Evolutionary conservation across 2,113 vertebrate genomes (phyloP), one percentile per base, ranked within the genome.

Genomic region (Zapornia atra): DNA sequence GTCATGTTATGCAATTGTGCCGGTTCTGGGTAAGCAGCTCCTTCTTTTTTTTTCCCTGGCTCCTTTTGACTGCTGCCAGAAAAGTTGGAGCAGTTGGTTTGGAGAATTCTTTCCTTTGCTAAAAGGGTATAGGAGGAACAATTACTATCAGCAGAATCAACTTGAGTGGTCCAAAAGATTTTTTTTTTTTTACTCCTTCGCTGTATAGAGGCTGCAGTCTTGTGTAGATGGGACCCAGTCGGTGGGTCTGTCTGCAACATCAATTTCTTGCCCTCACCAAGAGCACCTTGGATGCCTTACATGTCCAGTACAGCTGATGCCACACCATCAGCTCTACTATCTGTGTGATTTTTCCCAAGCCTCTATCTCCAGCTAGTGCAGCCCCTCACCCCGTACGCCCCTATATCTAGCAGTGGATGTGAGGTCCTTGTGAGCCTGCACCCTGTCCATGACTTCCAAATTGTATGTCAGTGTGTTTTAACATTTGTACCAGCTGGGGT

Each of bases 1-100:
- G 53, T 99, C 99, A 6, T 99, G 99, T 98, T 99, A 99, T 91
- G 99, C 99, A 97, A 99, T 99, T 97, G 99, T 99, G 89, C 99
- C 99, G 17, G 99, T 99, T 95, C 98, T 99, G 97, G 99, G 99
- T 99, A 99, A 98, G 94, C 75, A 72, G 60, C 84, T 82, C 15
- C 6, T 75, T 42, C 22, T 70, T 89, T 85, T 70, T 46, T 46
- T 22, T 18, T 85, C 15, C 10, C 57, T 66, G 34, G 29, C 26
- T 86, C n/a, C 60, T 66, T 81, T 76, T 89, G 50, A 42, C 71
- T 86, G 79, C 66, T 90, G 46, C 60, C 53, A 72, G 24, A 38
- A 80, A 29, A 78, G 28, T 29, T 80, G 31, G 17, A 91, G 29
- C 46, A 33, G 33, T 17, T 48, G 14, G 9, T 44, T 64, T 72